These are phyloP conservation scores for Leptopilina myrica DNA, from an alignment of 2,888 invertebrate genomes.

Conservation along the genomic window DNA sequence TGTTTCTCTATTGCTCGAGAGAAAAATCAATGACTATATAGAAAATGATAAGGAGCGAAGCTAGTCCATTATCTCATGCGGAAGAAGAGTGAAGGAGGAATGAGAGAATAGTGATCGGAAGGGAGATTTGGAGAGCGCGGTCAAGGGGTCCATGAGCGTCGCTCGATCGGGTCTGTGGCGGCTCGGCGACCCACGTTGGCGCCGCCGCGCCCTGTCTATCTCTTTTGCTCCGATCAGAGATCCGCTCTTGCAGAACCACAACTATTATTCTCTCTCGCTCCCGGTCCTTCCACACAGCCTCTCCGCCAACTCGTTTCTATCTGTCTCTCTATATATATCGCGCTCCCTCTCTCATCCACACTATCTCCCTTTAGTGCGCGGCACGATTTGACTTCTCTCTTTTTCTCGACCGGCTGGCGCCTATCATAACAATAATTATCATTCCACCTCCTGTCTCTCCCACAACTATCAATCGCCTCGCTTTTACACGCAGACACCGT, in stretches of 20 bases:
- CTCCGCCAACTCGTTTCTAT: conserved; percentile 52
- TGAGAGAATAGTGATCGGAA: conserved; percentile 41
- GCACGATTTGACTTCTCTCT: conserved; percentile 54
- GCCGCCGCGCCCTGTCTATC: conserved; percentile 66
- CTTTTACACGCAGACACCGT: neutral
- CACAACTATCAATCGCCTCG: conserved; percentile 40
- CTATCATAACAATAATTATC: conserved; percentile 70
- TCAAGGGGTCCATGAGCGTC: conserved; percentile 61
- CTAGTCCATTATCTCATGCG: conserved; percentile 20
- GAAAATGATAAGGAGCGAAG: conserved; percentile 6
- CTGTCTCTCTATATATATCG: conserved; percentile 42
- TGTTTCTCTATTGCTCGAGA: no score
- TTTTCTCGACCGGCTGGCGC: conserved; percentile 65
- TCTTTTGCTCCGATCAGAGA: conserved; percentile 49
- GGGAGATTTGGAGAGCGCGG: conserved; percentile 47
- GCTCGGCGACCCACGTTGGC: conserved; percentile 73
- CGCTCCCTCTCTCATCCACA: conserved; percentile 45
- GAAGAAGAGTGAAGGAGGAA: conserved; percentile 37
- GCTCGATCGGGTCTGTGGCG: conserved; percentile 58
- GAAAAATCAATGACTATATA: neutral
- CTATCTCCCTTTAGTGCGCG: conserved; percentile 51
- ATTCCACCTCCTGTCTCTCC: conserved; percentile 57
- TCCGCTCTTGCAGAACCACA: conserved; percentile 39
- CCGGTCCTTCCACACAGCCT: conserved; percentile 48
- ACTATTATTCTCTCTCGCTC: conserved; percentile 47